Percentiles rank a stretch among this genome's conserved stretches.
These are phyloP conservation scores for Cydia pomonella DNA, from an alignment of 1,140 invertebrate genomes.

Conservation along the genomic window DNA sequence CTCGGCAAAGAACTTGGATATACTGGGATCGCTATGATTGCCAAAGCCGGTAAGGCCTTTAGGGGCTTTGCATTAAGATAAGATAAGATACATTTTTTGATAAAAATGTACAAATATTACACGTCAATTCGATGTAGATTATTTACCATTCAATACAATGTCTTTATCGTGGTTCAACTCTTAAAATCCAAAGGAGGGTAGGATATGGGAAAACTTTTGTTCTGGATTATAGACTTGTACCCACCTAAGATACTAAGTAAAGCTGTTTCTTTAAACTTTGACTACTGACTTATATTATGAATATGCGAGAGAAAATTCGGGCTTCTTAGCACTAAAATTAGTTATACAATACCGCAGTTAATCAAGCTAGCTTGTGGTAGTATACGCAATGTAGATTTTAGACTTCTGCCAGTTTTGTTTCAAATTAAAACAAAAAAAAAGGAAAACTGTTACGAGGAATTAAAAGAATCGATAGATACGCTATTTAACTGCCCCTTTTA, in stretches of 20 bases:
- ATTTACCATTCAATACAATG: too few relatives aligned
- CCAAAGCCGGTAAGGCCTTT: slow-evolving; percentile 36
- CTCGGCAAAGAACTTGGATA: slow-evolving; percentile 19
- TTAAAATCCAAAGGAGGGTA: slow-evolving; percentile 18
- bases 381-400: neutral
- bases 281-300: slow-evolving; percentile 30
- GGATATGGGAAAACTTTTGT: slow-evolving; percentile 36
- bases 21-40: slow-evolving; percentile 4
- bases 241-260: slow-evolving; percentile 30
- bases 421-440: too few relatives aligned
- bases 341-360: neutral
- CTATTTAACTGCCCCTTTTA: neutral
- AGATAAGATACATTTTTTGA: too few relatives aligned
- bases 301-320: slow-evolving; percentile 33
- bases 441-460: neutral
- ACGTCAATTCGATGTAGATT: too few relatives aligned
- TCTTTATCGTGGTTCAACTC: slow-evolving; percentile 29
- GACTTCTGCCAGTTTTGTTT: too few relatives aligned
- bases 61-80: slow-evolving; percentile 35
- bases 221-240: too few relatives aligned
- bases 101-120: too few relatives aligned
- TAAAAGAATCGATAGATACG: neutral
- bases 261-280: slow-evolving; percentile 18
- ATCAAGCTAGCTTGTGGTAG: neutral
- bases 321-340: neutral